Evolutionary conservation across 2,888 invertebrate species (phyloP).

Genomic region (Cordilura impudica): DNA sequence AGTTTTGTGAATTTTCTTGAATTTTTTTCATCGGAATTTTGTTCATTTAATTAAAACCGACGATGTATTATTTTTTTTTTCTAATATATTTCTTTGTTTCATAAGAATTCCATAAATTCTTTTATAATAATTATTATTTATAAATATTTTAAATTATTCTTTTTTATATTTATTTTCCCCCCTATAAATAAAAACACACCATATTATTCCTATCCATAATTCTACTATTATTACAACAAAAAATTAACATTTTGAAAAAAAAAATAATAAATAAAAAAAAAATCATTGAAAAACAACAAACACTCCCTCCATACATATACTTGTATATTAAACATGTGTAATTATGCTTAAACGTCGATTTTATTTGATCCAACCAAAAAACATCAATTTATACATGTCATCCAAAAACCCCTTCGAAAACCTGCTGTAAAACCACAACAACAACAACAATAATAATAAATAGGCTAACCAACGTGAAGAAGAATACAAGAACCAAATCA

Average conservation of each 20-base stretch:
- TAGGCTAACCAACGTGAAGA: slow-evolving; percentile 99
- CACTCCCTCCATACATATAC: slow-evolving; percentile 5
- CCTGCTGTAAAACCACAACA: slow-evolving; percentile 68
- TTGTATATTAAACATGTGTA: slow-evolving; percentile 4
- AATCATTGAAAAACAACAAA: slow-evolving; percentile 49
- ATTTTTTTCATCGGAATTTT: neutral
- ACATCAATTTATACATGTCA: neutral
- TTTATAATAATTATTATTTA: slow-evolving; percentile 18
- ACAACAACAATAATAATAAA: slow-evolving; percentile 71
- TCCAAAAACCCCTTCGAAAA: slow-evolving; percentile 15
- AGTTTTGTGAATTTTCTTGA: too few relatives aligned
- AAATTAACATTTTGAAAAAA: slow-evolving; percentile 31
- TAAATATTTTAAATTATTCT: slow-evolving; percentile 3
- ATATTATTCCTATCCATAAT: slow-evolving; percentile 16
- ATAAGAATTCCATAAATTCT: slow-evolving; percentile 22
- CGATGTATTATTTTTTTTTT: neutral
- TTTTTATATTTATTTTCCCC: slow-evolving; percentile 52
- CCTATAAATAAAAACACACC: slow-evolving; percentile 27
- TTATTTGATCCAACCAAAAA: slow-evolving; percentile 2
- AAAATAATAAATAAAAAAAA: slow-evolving; percentile 38
- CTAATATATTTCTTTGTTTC: slow-evolving; percentile 9
- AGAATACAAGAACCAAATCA: slow-evolving; percentile 99
- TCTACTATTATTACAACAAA: neutral
- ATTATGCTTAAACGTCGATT: slow-evolving; percentile 3
- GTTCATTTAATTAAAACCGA: neutral